These are phyloP conservation scores for Gobionotothen gibberifrons DNA, from an alignment of 2,797 vertebrate species.

Conservation along the genomic window DNA sequence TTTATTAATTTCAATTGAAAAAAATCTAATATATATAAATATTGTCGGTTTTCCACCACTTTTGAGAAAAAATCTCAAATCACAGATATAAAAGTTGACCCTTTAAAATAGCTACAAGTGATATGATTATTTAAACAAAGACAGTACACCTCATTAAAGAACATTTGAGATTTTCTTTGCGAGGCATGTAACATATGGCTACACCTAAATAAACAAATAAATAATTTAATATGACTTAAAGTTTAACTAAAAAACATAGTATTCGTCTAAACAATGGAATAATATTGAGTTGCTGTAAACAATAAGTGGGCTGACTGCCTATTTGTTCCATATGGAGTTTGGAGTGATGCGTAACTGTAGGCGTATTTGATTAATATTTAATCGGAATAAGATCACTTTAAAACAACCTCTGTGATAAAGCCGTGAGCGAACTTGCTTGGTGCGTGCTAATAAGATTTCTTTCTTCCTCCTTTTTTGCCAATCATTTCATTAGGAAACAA, in stretches of 20 bases:
- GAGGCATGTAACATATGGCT: not conserved
- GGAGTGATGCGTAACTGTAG: conserved; percentile 71
- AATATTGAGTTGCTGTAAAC: conserved; percentile 55
- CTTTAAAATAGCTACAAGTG: conserved; percentile 41
- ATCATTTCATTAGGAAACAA: conserved; percentile 80
- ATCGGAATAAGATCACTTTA: conserved; percentile 69
- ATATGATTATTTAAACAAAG: conserved; percentile 11
- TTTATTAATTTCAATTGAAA: conserved; percentile 7
- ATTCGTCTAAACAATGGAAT: conserved; percentile 42
- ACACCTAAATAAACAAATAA: conserved; percentile 15
- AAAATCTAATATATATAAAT: not conserved
- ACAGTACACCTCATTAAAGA: not conserved
- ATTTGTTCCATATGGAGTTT: conserved; percentile 68
- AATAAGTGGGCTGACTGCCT: conserved; percentile 67
- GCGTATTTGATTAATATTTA: conserved; percentile 78
- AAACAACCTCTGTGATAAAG: conserved; percentile 65
- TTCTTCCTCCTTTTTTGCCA: conserved; percentile 36
- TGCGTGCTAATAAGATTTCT: conserved; percentile 66
- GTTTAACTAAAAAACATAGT: conserved; percentile 21
- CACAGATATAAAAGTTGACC: not conserved
- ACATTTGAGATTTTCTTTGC: not conserved
- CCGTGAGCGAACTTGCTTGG: conserved; percentile 53
- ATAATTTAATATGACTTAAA: conserved; percentile 2
- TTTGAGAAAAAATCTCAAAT: not conserved
- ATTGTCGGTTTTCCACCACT: not conserved